A percentile compares a stretch with the other conserved stretches of the same genome.
These are phyloP conservation scores for Cyprinodon diabolis DNA, from an alignment of 2,797 vertebrate species.

Conservation along the genomic window DNA sequence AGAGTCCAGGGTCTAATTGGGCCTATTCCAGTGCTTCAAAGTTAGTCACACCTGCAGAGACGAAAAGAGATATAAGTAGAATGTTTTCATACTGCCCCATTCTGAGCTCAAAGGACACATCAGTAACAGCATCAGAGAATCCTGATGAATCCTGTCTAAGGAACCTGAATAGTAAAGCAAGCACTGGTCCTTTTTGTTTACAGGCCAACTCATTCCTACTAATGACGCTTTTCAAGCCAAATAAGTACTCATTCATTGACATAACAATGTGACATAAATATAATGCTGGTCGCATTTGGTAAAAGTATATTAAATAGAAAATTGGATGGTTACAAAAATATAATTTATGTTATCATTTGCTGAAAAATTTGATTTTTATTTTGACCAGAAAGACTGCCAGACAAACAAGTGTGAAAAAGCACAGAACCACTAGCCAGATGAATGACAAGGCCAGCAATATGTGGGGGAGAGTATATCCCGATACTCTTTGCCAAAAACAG, in stretches of 20 bases:
- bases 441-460: neutral
- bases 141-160: neutral
- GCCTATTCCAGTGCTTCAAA: conserved; percentile 49
- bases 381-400: neutral
- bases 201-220: neutral
- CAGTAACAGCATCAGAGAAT: conserved; percentile 1
- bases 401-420: neutral
- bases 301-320: conserved; percentile 6
- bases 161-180: neutral
- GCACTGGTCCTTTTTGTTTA: neutral
- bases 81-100: neutral
- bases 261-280: conserved; percentile 8
- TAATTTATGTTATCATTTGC: neutral
- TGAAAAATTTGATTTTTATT: neutral
- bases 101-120: neutral
- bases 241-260: conserved; percentile 13
- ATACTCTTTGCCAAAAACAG: no score
- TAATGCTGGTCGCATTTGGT: neutral
- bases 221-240: conserved; percentile 1
- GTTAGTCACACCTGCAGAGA: conserved; percentile 63
- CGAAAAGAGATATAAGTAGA: conserved; percentile 25
- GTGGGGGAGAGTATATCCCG: neutral
- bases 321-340: conserved; percentile 10
- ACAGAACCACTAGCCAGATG: neutral
- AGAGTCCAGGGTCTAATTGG: conserved; percentile 52